These are phyloP conservation scores for Chironomus riparius DNA, from an alignment of 2,888 invertebrate species.

Conservation along the genomic window DNA sequence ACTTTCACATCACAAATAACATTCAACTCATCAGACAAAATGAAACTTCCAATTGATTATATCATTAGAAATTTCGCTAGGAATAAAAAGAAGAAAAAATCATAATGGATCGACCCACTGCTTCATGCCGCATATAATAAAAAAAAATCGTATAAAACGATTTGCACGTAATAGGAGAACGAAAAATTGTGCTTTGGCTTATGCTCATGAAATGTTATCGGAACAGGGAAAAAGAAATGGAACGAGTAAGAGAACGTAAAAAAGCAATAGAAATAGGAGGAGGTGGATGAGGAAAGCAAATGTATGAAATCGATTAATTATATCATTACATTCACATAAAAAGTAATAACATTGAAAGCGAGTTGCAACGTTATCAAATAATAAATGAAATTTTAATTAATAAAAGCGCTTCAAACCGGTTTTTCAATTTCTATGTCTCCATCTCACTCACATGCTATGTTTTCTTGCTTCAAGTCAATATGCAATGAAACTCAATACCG, in stretches of 20 bases:
- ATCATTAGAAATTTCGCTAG: too few relatives aligned
- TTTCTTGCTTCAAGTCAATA: too few relatives aligned
- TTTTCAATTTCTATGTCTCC: not conserved
- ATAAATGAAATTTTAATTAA: slow-evolving; percentile 4
- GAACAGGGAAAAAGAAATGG: not conserved
- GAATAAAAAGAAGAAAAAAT: not conserved
- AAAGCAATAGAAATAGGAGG: not conserved
- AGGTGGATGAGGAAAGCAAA: not conserved
- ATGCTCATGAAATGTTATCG: not conserved
- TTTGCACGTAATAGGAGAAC: not conserved
- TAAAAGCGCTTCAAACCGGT: not conserved
- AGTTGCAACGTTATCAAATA: slow-evolving; percentile 5
- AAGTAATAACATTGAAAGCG: not conserved
- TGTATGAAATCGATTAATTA: slow-evolving; percentile 26
- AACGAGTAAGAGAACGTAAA: not conserved
- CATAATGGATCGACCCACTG: slow-evolving; percentile 5
- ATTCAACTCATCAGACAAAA: too few relatives aligned
- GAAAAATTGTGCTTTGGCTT: not conserved
- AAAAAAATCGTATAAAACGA: not conserved
- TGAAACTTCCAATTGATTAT: too few relatives aligned
- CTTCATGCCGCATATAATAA: not conserved
- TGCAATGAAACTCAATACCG: not conserved
- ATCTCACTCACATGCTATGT: too few relatives aligned
- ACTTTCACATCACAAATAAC: too few relatives aligned
- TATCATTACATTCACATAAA: slow-evolving; percentile 2